Evolutionary conservation across 2,888 invertebrate genomes (phyloP), one percentile per base, ranked within the genome.

Genomic region (Tetranychus truncatus): DNA sequence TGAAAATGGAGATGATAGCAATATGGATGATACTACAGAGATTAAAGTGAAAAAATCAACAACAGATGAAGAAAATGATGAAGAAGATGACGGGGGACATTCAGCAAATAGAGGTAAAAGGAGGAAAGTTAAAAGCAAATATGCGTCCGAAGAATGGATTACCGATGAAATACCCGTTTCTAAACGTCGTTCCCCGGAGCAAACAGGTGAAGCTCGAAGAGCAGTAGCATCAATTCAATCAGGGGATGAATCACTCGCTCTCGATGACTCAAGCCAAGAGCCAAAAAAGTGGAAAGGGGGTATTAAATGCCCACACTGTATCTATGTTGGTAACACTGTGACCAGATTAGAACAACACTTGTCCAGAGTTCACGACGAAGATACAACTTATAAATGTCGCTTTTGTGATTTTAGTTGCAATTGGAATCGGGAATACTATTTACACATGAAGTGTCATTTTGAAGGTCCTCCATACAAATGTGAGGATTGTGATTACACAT

Each of bases 401-500:
- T 81, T 87, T 74, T 88, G 88, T 81, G 84, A 85, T n/a, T 88
- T 86, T 81, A 85, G 86, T 72, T 86, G 87, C 79, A 86, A 86
- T 78, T 87, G 87, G 84, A 87, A 87, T 80, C 84, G 86, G 55
- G 85, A 86, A 79, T 88, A 86, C 81, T 85, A 86, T 78, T 83
- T 84, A 77, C 88, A 88, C 80, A 86, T 87, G 85, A 86, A 85
- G 79, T 76, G 76, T 44, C 86, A 86, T 81, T 87, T 86, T 80
- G 82, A 83, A 73, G 87, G 87, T 21, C 87, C 87, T n/a, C 87
- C 88, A n/a, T 87, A 85, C 80, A 83, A 84, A 78, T 88, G 88
- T 81, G 87, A 87, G 79, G 83, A 83, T 75, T 88, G 88, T 84
- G 83, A 82, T n/a, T 85, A 83, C 78, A 81, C 80, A 1, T 82